phyloP scores from a whole-genome alignment of 1,140 invertebrate species.

The Apocrypta bakeri region DNA sequence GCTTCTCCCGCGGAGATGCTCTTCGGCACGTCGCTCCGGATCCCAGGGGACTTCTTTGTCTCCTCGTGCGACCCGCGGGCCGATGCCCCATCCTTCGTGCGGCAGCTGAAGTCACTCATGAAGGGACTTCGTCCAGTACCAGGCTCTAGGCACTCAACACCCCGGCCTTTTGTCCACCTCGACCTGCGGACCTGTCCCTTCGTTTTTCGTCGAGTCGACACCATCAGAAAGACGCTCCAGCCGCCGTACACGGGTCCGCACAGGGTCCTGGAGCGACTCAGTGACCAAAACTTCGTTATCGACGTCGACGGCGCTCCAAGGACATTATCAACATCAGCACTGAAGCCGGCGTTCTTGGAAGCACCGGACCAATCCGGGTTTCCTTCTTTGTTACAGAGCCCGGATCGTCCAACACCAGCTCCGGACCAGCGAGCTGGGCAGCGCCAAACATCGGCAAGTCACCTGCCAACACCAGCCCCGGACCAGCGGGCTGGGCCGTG shows the following conservation, averaged over 20 bases:
- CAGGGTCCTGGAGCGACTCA: not conserved
- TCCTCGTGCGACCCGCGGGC: not conserved
- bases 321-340: not conserved
- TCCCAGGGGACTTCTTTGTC: conserved; percentile 55
- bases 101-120: too few relatives aligned
- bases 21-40: conserved; percentile 50
- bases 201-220: conserved; percentile 7
- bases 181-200: not conserved
- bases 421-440: too few relatives aligned
- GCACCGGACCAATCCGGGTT: too few relatives aligned
- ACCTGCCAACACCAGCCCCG: too few relatives aligned
- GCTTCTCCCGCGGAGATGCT: conserved; percentile 61
- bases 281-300: not conserved
- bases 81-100: conserved; percentile 3
- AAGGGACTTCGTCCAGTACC: too few relatives aligned
- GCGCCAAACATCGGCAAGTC: too few relatives aligned
- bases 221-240: not conserved
- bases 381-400: too few relatives aligned
- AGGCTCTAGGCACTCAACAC: not conserved
- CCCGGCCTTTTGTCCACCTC: conserved; percentile 39
- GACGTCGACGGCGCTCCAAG: not conserved
- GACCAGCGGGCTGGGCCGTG: too few relatives aligned
- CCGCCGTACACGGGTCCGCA: not conserved
- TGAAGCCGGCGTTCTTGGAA: not conserved
- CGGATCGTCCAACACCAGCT: too few relatives aligned